These are phyloP conservation scores for Atethmia centrago DNA, from an alignment of 2,888 invertebrate genomes.

Conservation along the genomic window DNA sequence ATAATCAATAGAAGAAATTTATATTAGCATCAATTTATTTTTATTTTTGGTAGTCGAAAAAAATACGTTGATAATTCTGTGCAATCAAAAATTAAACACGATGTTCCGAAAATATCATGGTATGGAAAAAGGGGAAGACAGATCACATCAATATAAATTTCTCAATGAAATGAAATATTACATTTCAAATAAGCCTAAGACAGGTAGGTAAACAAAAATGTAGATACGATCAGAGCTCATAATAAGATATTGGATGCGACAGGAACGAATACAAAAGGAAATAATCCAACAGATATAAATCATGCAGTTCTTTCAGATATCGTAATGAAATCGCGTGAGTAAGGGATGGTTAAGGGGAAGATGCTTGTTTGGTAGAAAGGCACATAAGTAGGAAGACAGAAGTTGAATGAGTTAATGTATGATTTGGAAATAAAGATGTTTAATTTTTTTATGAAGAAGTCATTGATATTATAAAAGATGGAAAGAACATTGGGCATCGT, in stretches of 20 bases:
- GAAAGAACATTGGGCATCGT: too few species aligned
- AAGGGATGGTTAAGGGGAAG: conserved; percentile 67
- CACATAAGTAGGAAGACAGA: neutral
- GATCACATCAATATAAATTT: conserved; percentile 9
- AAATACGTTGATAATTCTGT: too few species aligned
- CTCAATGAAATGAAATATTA: conserved; percentile 26
- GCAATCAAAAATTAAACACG: too few species aligned
- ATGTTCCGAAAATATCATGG: neutral
- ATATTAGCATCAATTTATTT: too few species aligned
- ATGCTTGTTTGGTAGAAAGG: accelerated
- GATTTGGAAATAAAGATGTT: too few species aligned
- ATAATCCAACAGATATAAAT: conserved; percentile 75
- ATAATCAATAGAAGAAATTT: too few species aligned
- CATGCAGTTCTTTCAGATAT: conserved; percentile 76
- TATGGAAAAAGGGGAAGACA: neutral
- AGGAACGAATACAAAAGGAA: conserved; percentile 71
- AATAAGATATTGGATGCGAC: conserved; percentile 68
- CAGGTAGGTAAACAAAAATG: conserved; percentile 45
- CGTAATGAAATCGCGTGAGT: conserved; percentile 83
- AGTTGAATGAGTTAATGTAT: too few species aligned
- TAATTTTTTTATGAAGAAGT: too few species aligned
- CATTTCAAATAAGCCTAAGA: conserved; percentile 33
- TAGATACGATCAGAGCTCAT: conserved; percentile 64
- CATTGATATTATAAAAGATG: too few species aligned
- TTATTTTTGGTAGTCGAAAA: too few species aligned